A percentile compares a stretch with the other conserved stretches of the same genome.
Evolutionary conservation across 2,888 invertebrate species (phyloP).

Genomic region (Leptinotarsa tumamoca): DNA sequence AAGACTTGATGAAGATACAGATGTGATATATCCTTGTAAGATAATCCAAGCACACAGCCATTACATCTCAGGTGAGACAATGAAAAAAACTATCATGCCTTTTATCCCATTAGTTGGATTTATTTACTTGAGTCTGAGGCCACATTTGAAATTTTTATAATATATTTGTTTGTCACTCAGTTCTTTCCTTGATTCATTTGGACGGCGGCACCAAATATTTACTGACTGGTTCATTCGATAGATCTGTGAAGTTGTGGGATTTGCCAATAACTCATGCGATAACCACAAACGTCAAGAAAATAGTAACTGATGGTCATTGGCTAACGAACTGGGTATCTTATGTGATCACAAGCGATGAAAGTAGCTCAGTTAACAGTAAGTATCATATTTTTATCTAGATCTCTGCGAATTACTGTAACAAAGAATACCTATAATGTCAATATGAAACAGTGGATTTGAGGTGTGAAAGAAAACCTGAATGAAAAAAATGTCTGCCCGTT

Average conservation of each 20-base stretch:
- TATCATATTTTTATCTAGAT: background rate
- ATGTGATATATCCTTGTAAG: conserved; percentile 70
- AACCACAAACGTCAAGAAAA: conserved; percentile 61
- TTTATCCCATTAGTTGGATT: background rate
- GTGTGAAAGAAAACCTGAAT: too few relatives aligned
- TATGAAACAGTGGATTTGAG: too few relatives aligned
- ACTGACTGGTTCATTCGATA: conserved; percentile 76
- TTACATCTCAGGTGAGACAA: conserved; percentile 70
- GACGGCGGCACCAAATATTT: conserved; percentile 74
- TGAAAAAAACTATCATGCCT: background rate
- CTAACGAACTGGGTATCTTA: conserved; percentile 68
- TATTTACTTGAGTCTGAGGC: background rate
- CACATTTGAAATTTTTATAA: background rate
- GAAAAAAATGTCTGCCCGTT: too few relatives aligned
- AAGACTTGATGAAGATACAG: conserved; percentile 63
- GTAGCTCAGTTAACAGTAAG: conserved; percentile 57
- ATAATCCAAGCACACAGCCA: conserved; percentile 73
- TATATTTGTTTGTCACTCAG: conserved; percentile 52
- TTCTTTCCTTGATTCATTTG: conserved; percentile 65
- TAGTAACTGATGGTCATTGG: conserved; percentile 69
- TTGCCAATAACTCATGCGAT: conserved; percentile 66
- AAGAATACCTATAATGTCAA: too few relatives aligned
- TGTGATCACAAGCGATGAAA: conserved; percentile 65
- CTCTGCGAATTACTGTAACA: too few relatives aligned
- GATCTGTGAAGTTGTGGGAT: conserved; percentile 79